Evolutionary conservation across 1,140 invertebrate genomes (phyloP).

Genomic region (Teleopsis dalmanni): DNA sequence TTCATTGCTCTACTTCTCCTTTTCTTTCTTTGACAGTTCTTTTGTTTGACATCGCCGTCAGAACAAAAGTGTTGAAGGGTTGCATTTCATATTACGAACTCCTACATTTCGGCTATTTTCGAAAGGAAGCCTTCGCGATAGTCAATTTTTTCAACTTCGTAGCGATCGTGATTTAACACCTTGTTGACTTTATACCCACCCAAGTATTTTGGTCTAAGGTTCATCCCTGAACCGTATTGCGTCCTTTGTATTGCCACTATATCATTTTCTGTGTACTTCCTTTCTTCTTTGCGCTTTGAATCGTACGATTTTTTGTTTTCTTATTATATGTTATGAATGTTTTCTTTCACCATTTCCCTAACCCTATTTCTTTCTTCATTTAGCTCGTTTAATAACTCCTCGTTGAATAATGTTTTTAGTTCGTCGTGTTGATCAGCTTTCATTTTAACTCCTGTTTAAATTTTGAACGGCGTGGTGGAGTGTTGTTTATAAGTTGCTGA

Average conservation of each 20-base stretch:
- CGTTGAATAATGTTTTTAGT: conserved; percentile 18
- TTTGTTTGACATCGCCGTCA: no score
- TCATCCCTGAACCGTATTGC: conserved; percentile 29
- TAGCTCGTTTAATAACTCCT: conserved; percentile 17
- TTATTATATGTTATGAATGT: conserved; percentile 32
- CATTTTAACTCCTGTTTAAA: conserved; percentile 30
- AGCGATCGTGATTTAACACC: background rate
- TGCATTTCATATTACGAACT: no score
- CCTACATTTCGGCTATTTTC: no score
- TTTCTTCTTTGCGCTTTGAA: conserved; percentile 20
- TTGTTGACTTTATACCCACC: conserved; percentile 23
- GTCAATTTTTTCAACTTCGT: background rate
- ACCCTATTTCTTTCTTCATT: background rate
- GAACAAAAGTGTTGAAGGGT: no score
- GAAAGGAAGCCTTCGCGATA: background rate
- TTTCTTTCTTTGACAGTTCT: no score
- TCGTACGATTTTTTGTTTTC: conserved; percentile 33
- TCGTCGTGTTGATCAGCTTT: conserved; percentile 21
- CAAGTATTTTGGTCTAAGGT: conserved; percentile 29
- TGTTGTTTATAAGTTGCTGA: conserved; percentile 31
- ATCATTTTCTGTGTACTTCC: conserved; percentile 27
- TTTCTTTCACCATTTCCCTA: conserved; percentile 16
- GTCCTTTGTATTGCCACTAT: conserved; percentile 40
- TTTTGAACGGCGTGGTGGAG: conserved; percentile 34
- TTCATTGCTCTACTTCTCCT: no score